Conservation (phyloP, 2,888 invertebrate species). For the Lordiphosa fenestrarum region DNA sequence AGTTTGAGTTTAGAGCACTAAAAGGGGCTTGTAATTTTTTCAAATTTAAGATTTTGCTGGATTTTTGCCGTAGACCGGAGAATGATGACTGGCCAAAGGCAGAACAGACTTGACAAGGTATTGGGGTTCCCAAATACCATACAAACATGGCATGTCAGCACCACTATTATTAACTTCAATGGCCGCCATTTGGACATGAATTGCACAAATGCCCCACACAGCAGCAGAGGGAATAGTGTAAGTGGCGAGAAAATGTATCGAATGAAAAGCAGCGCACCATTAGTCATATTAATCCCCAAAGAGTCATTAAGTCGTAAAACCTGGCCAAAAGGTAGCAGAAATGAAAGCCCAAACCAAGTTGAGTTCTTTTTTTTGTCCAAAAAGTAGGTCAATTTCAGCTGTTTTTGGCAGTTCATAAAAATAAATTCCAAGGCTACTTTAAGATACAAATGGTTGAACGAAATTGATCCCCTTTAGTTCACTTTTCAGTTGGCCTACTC, state of each 20-base stretch:
- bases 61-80: too few species aligned
- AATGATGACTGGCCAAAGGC: too few species aligned
- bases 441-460: conserved; percentile 13
- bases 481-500: too few species aligned
- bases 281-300: conserved; percentile 74
- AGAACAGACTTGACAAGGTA: too few species aligned
- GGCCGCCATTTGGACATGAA: conserved; percentile 55
- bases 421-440: conserved; percentile 17
- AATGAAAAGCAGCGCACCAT: conserved; percentile 63
- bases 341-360: conserved; percentile 13
- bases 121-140: not conserved
- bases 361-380: conserved; percentile 20
- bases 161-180: conserved; percentile 43
- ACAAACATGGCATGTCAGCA: conserved; percentile 66
- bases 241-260: conserved; percentile 38
- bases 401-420: too few species aligned
- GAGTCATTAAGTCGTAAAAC: conserved; percentile 74
- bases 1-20: conserved; percentile 10
- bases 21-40: too few species aligned
- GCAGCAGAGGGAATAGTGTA: too few species aligned
- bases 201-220: conserved; percentile 58
- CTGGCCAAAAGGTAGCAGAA: conserved; percentile 53
- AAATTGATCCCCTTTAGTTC: too few species aligned
- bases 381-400: conserved; percentile 35
- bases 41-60: too few species aligned